Percentiles rank a stretch among this genome's conserved stretches.
Evolutionary conservation across 1,140 invertebrate species (phyloP).

Genomic region (Metopolophium dirhodum): DNA sequence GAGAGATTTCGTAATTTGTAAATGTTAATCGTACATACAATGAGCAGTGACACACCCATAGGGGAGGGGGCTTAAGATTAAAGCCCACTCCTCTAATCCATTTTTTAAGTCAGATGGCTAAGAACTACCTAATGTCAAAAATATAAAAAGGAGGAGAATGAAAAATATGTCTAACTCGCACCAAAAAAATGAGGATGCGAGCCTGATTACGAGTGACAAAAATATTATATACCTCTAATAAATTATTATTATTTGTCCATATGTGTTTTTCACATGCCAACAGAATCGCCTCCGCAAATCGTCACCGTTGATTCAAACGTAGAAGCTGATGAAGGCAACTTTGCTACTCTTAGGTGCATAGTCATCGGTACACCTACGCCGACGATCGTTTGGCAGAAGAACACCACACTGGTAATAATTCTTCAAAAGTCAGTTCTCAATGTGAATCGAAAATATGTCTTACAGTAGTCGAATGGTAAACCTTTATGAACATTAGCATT

Average conservation of each 20-base stretch:
- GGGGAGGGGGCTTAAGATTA: background rate
- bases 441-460: background rate
- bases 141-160: background rate
- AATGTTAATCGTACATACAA: background rate
- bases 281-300: slow-evolving; percentile 60
- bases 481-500: accelerated
- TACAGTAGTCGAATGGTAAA: background rate
- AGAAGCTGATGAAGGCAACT: slow-evolving; percentile 73
- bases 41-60: background rate
- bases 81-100: background rate
- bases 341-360: slow-evolving; percentile 75
- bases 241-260: background rate
- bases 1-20: background rate
- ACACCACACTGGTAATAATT: slow-evolving; percentile 69
- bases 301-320: slow-evolving; percentile 67
- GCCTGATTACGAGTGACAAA: background rate
- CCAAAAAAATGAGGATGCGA: background rate
- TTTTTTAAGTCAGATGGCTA: background rate
- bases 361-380: slow-evolving; percentile 78
- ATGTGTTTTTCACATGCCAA: background rate
- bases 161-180: background rate
- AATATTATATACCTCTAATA: background rate
- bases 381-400: slow-evolving; percentile 76
- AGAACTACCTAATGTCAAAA: background rate
- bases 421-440: background rate